Base-by-base conservation (phyloP, 2,113 vertebrate species). In the Polyodon spathula region DNA sequence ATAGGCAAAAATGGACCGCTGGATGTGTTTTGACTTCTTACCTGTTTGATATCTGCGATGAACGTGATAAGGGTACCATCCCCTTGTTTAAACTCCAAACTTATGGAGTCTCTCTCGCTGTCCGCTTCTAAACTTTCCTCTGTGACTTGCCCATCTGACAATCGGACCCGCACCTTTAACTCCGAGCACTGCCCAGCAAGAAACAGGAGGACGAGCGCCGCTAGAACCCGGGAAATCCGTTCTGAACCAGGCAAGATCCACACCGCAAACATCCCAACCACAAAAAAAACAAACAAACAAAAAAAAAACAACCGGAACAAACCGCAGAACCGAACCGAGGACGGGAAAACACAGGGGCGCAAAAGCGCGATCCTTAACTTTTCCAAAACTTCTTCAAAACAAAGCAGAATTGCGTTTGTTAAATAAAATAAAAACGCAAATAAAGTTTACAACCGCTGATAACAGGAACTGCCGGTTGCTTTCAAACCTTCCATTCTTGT, bases 41-140 rank as follows among this genome's bases (percentile, higher is more conserved):
- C 95, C 93, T 92, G 93, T 73, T 79, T 91, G 73, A 98, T 95
- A 80, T 97, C 95, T 2, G 87, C 95, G 44, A 89, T 71, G 66
- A 94, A 93, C 42, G 92, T 93, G 68, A 97, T 69, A 38, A 97
- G 90, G 2, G 93, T 90, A 4, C 95, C 95, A 55, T 96, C 94
- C 27, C 87, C 85, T 58, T 90, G 84, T 58, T 88, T 90, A 70
- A 95, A 94, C 78, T 97, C 95, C 8, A 97, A 73, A 37, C 86
- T 84, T 75, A 97, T 84, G 55, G 82, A 84, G 88, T 96, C 92
- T 39, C 71, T 79, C 15, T 90, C 89, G 58, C 83, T 87, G 84
- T 97, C 94, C 60, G 95, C 94, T 71, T 95, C 92, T 79, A 97
- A 70, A 52, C 88, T 86, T 82, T 96, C 94, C 73, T 97, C 91